Conservation (phyloP, 2,113 vertebrate species). For the Heterocephalus glaber region DNA sequence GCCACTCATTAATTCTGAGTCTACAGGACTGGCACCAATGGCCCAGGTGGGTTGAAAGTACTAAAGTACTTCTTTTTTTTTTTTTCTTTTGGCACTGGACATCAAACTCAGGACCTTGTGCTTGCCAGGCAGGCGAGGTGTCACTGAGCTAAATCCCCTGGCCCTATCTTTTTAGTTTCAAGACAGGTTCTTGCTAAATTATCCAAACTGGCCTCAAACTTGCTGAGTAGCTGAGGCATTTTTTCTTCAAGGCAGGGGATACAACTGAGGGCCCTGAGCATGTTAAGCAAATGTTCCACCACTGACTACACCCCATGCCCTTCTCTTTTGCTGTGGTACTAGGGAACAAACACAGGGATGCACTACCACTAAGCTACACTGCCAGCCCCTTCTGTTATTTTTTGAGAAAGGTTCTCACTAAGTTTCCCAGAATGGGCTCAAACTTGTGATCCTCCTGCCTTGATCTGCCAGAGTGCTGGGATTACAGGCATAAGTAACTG, state of each 20-base stretch:
- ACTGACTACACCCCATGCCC: neutral
- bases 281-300: neutral
- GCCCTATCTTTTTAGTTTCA: neutral
- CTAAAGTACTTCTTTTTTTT: neutral
- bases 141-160: too few species aligned
- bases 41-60: neutral
- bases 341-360: neutral
- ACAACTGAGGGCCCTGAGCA: neutral
- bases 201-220: neutral
- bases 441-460: neutral
- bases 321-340: neutral
- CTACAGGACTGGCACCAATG: neutral
- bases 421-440: neutral
- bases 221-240: neutral
- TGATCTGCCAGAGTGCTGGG: neutral
- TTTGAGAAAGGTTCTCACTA: neutral
- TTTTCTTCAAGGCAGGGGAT: neutral
- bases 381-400: neutral
- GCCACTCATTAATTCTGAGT: neutral
- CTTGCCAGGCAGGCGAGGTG: too few species aligned
- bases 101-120: neutral
- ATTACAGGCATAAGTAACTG: neutral
- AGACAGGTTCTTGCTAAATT: neutral
- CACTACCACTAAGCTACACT: neutral
- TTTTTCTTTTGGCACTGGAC: neutral